These are phyloP conservation scores for Anser brachyrhynchus DNA, from an alignment of 2,113 vertebrate genomes.

Conservation along the genomic window DNA sequence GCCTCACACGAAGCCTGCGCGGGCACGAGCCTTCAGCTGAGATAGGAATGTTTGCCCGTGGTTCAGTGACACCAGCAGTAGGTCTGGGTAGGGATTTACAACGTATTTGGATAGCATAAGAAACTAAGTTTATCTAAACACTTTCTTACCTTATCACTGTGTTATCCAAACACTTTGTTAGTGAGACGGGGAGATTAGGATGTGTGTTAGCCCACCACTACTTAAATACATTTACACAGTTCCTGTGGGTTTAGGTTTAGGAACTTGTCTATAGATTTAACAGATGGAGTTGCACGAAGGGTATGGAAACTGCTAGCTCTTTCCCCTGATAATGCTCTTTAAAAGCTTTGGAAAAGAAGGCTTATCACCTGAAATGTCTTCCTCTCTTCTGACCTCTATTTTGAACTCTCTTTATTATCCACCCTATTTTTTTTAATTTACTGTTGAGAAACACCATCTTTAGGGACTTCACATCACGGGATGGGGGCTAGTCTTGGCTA, in stretches of 20 bases:
- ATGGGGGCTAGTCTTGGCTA: not conserved
- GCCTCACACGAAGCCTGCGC: not conserved
- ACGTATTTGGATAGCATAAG: not conserved
- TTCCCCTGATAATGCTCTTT: not conserved
- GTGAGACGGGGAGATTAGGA: not conserved
- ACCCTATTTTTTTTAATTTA: not conserved
- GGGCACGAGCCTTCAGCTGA: not conserved
- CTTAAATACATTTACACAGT: conserved; percentile 7
- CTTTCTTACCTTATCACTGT: conserved; percentile 23
- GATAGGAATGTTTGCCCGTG: not conserved
- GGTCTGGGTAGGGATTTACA: not conserved
- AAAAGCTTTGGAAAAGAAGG: not conserved
- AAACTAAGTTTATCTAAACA: conserved; percentile 46
- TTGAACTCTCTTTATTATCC: not conserved
- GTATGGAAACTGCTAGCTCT: not conserved
- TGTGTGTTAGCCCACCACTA: not conserved
- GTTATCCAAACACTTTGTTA: conserved; percentile 42
- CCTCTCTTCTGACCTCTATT: not conserved
- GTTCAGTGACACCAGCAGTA: not conserved
- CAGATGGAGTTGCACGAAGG: not conserved
- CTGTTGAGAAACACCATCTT: not conserved
- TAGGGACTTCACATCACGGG: not conserved
- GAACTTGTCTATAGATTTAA: not conserved
- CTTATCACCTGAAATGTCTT: conserved; percentile 12
- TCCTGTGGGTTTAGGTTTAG: not conserved